Conservation (phyloP, 1,140 invertebrate species). For the Leptinotarsa lineolata region DNA sequence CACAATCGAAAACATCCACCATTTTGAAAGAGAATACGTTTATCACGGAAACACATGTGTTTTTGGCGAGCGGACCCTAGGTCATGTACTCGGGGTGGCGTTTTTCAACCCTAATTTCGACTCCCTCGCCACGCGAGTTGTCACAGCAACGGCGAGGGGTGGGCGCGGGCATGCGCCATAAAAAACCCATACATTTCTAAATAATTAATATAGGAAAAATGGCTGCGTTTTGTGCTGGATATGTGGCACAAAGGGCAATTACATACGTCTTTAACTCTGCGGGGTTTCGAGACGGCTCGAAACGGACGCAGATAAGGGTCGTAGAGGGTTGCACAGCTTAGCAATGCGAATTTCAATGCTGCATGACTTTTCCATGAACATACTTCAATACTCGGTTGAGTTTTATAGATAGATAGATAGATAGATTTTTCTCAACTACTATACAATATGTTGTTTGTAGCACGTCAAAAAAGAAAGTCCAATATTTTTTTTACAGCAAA, state of each 20-base stretch:
- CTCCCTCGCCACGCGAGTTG: slow-evolving; percentile 15
- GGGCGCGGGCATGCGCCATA: slow-evolving; percentile 12
- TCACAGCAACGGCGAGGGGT: slow-evolving; percentile 22
- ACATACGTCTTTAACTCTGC: slow-evolving; percentile 8
- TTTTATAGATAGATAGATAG: too few relatives aligned
- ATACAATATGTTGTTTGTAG: too few relatives aligned
- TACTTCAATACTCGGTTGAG: too few relatives aligned
- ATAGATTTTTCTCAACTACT: too few relatives aligned
- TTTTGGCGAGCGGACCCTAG: slow-evolving; percentile 15
- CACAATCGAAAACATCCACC: slow-evolving; percentile 16
- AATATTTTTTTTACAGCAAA: too few relatives aligned
- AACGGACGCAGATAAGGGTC: background rate
- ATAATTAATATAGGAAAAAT: slow-evolving; percentile 23
- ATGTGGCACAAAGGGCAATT: slow-evolving; percentile 14
- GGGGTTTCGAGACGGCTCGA: background rate
- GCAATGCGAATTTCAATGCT: background rate
- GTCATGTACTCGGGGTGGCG: slow-evolving; percentile 21
- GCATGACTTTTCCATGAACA: too few relatives aligned
- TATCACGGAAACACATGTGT: slow-evolving; percentile 21
- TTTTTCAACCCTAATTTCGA: slow-evolving; percentile 16
- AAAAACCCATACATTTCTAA: slow-evolving; percentile 19
- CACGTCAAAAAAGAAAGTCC: too few relatives aligned
- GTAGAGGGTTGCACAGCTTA: background rate
- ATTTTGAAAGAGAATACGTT: slow-evolving; percentile 22
- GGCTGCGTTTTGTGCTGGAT: slow-evolving; percentile 21